Evolutionary conservation across 2,888 invertebrate genomes (phyloP).

Genomic region (Molanna angustata): DNA sequence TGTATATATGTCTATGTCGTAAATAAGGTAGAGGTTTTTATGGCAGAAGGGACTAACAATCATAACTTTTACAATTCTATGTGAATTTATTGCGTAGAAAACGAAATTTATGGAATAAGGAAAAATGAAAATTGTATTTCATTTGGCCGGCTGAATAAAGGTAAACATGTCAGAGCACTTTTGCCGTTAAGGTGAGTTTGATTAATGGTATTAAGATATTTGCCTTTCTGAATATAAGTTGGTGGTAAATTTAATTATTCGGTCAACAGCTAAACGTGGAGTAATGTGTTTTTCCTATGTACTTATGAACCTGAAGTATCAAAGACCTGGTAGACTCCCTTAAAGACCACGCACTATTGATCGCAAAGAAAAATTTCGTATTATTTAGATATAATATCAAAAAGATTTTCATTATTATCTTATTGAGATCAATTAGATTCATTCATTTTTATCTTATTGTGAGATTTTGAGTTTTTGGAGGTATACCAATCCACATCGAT

Average conservation of each 20-base stretch:
- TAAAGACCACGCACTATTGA: conserved; percentile 14
- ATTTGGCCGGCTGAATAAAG: neutral
- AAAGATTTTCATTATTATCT: no score
- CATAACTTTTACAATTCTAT: neutral
- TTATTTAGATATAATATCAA: conserved; percentile 18
- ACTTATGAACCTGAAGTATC: no score
- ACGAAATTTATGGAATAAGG: neutral
- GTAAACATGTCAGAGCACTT: neutral
- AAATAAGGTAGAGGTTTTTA: no score
- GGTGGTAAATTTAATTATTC: neutral
- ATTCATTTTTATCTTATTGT: no score
- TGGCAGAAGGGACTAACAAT: neutral
- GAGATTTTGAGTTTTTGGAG: no score
- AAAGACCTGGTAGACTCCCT: neutral
- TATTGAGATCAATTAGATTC: no score
- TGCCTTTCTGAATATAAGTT: neutral
- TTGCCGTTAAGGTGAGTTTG: neutral
- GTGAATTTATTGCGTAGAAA: neutral
- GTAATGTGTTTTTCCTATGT: neutral
- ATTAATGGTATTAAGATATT: neutral
- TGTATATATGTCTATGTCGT: no score
- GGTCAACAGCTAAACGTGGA: neutral
- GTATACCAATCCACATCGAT: no score
- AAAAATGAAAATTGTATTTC: neutral
- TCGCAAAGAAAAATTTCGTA: conserved; percentile 9